These are phyloP conservation scores for Diachasma alloeum DNA, from an alignment of 1,140 invertebrate genomes.

Conservation along the genomic window DNA sequence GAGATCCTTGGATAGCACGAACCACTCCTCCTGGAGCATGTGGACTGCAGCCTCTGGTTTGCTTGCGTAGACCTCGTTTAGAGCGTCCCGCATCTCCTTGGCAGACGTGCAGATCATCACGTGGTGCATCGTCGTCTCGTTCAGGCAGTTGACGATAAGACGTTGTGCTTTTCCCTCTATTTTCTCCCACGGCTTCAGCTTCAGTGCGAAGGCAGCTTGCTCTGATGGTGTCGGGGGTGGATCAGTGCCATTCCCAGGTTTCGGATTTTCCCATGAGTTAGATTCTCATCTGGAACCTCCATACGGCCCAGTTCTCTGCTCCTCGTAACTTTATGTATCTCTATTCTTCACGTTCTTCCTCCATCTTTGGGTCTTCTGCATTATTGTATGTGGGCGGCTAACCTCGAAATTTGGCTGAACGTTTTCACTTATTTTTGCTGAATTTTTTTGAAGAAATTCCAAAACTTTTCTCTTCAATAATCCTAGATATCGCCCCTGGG, in stretches of 20 bases:
- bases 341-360: background rate
- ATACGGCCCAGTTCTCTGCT: slow-evolving; percentile 29
- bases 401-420: background rate
- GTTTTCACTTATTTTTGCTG: background rate
- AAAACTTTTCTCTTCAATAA: too few relatives aligned
- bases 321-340: background rate
- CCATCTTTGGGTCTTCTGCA: background rate
- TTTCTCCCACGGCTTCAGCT: slow-evolving; percentile 27
- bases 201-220: background rate
- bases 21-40: slow-evolving; percentile 36
- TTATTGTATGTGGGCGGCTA: slow-evolving; percentile 20
- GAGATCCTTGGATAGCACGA: slow-evolving; percentile 16
- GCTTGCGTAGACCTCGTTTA: slow-evolving; percentile 37
- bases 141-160: slow-evolving; percentile 39
- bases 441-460: too few relatives aligned
- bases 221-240: background rate
- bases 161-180: slow-evolving; percentile 38
- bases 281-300: slow-evolving; percentile 40
- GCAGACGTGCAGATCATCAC: slow-evolving; percentile 44
- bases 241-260: background rate
- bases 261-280: slow-evolving; percentile 15
- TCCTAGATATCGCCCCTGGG: too few relatives aligned
- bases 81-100: slow-evolving; percentile 41
- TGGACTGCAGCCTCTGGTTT: slow-evolving; percentile 32
- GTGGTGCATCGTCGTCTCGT: slow-evolving; percentile 42